Evolutionary conservation across 2,797 vertebrate genomes (phyloP).

Genomic region (Morus bassanus): DNA sequence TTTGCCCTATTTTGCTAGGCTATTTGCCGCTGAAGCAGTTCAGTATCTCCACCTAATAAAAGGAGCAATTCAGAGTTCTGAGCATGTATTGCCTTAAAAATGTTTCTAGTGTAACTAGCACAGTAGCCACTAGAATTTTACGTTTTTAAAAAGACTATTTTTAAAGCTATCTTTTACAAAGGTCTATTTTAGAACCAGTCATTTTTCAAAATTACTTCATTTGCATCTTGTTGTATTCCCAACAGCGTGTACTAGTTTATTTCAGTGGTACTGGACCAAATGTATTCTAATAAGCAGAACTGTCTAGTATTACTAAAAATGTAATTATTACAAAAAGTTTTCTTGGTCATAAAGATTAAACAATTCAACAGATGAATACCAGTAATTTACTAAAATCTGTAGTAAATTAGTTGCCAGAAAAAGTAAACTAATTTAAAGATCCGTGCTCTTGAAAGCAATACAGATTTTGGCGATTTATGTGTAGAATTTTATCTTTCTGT

Average conservation of each 20-base stretch:
- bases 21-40: slow-evolving; percentile 69
- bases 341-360: neutral
- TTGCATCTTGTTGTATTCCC: neutral
- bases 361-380: neutral
- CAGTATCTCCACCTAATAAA: slow-evolving; percentile 69
- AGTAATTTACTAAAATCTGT: neutral
- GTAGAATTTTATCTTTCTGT: neutral
- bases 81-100: slow-evolving; percentile 35
- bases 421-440: neutral
- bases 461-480: neutral
- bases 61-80: slow-evolving; percentile 56
- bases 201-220: neutral
- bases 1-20: slow-evolving; percentile 74
- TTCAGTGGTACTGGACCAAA: neutral
- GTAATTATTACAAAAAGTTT: neutral
- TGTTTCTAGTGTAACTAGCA: neutral
- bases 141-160: neutral
- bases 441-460: neutral
- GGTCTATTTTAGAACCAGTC: neutral
- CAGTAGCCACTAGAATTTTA: neutral
- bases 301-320: neutral
- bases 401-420: neutral
- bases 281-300: neutral
- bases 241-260: neutral
- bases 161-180: neutral